Evolutionary conservation across 2,888 invertebrate genomes (phyloP).

Genomic region (Thera britannica): DNA sequence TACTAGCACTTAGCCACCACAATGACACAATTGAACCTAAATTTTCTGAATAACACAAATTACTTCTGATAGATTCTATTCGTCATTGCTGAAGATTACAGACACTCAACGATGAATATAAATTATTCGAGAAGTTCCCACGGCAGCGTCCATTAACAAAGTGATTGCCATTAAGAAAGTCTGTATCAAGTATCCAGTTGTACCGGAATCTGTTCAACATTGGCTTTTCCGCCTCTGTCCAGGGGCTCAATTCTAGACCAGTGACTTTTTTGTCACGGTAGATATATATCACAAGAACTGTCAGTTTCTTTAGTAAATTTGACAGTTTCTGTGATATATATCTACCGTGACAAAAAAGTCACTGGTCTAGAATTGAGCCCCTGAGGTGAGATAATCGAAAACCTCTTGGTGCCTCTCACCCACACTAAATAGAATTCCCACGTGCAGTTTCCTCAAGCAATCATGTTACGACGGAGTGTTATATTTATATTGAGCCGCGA

Average conservation of each 20-base stretch:
- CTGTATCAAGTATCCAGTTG: constrained; percentile 52
- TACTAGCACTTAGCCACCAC: constrained; percentile 17
- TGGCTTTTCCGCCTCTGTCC: constrained; percentile 60
- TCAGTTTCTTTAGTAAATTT: too few relatives aligned
- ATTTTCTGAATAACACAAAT: constrained; percentile 7
- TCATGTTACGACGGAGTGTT: constrained; percentile 52
- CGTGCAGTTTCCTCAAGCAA: constrained; percentile 70
- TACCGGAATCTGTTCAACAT: constrained; percentile 56
- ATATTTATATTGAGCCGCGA: constrained; percentile 35
- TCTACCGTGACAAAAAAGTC: too few relatives aligned
- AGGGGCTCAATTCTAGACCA: too few relatives aligned
- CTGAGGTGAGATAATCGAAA: constrained; percentile 61
- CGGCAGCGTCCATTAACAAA: constrained; percentile 49
- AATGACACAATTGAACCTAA: constrained; percentile 1
- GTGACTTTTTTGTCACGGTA: too few relatives aligned
- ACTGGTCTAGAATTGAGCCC: too few relatives aligned
- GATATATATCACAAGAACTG: too few relatives aligned
- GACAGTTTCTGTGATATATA: too few relatives aligned
- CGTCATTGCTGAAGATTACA: not conserved
- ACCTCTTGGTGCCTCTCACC: constrained; percentile 75
- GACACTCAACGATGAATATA: constrained; percentile 19
- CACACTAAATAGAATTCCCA: constrained; percentile 76
- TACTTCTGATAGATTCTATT: not conserved
- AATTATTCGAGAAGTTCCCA: constrained; percentile 43
- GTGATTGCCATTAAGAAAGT: constrained; percentile 63